Evolutionary conservation across 2,113 vertebrate species (phyloP).

Genomic region (Madoqua kirkii): DNA sequence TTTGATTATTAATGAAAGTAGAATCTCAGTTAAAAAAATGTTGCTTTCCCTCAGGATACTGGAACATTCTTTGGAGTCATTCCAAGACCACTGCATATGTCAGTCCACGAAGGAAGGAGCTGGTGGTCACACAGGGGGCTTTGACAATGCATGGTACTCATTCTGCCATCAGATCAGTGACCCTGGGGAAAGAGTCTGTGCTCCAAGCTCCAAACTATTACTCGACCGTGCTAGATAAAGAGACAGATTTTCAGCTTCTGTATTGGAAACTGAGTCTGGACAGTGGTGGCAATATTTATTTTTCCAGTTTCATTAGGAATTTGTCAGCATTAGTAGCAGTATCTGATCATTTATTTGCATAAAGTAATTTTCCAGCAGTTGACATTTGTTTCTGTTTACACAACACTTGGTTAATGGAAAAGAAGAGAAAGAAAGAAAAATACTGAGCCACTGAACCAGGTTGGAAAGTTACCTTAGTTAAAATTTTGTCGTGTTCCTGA

Average conservation of each 20-base stretch:
- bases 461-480: neutral
- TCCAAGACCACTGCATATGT: neutral
- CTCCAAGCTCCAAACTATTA: neutral
- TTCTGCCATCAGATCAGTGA: neutral
- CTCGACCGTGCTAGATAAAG: neutral
- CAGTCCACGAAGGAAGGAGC: neutral
- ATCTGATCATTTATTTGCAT: conserved; percentile 1
- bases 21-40: neutral
- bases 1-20: conserved; percentile 26
- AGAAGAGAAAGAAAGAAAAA: neutral
- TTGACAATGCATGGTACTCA: rapidly evolving
- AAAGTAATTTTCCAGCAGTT: neutral
- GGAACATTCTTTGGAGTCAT: neutral
- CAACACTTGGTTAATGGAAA: neutral
- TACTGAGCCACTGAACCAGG: neutral
- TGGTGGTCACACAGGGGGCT: neutral
- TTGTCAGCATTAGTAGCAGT: neutral
- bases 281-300: neutral
- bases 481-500: neutral
- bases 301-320: neutral
- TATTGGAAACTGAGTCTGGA: conserved; percentile 12
- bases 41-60: neutral
- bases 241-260: neutral
- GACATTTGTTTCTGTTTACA: conserved; percentile 8
- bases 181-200: neutral